These are phyloP conservation scores for Sternotherus odoratus DNA, from an alignment of 2,797 vertebrate genomes.

Conservation along the genomic window DNA sequence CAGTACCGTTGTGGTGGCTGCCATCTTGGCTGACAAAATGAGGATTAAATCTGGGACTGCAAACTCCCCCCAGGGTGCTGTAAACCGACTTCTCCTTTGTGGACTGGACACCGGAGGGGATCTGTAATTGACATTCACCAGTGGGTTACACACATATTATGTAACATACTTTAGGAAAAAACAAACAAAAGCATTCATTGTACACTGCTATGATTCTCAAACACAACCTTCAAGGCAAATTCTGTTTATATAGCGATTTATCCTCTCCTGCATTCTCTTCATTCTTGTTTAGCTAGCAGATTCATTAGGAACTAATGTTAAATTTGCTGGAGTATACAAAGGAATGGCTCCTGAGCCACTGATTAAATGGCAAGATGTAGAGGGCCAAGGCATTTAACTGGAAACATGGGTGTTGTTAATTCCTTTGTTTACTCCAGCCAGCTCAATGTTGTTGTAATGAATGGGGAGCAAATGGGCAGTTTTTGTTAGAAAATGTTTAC, in stretches of 20 bases:
- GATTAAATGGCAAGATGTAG: conserved; percentile 72
- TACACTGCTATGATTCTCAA: conserved; percentile 24
- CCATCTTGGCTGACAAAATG: not conserved
- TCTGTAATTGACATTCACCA: not conserved
- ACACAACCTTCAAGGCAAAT: conserved; percentile 37
- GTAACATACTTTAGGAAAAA: not conserved
- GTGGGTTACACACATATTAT: not conserved
- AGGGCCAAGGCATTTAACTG: conserved; percentile 61
- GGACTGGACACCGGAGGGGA: not conserved
- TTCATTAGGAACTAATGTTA: conserved; percentile 77
- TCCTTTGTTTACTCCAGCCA: conserved; percentile 50
- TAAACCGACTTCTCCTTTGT: not conserved
- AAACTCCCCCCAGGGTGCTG: not conserved
- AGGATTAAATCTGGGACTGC: not conserved
- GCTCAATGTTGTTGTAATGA: conserved; percentile 55
- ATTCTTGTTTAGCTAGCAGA: conserved; percentile 56
- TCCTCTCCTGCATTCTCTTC: conserved; percentile 26
- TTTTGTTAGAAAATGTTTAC: not conserved
- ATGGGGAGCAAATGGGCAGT: not conserved
- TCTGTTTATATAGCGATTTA: conserved; percentile 51
- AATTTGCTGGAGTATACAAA: conserved; percentile 49
- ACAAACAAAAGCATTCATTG: not conserved
- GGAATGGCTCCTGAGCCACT: conserved; percentile 39
- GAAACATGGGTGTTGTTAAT: conserved; percentile 39
- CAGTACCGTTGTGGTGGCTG: fast-evolving